Percentiles rank a stretch among this genome's conserved stretches.
These are phyloP conservation scores for Mastacembelus armatus DNA, from an alignment of 2,797 vertebrate genomes.

Conservation along the genomic window DNA sequence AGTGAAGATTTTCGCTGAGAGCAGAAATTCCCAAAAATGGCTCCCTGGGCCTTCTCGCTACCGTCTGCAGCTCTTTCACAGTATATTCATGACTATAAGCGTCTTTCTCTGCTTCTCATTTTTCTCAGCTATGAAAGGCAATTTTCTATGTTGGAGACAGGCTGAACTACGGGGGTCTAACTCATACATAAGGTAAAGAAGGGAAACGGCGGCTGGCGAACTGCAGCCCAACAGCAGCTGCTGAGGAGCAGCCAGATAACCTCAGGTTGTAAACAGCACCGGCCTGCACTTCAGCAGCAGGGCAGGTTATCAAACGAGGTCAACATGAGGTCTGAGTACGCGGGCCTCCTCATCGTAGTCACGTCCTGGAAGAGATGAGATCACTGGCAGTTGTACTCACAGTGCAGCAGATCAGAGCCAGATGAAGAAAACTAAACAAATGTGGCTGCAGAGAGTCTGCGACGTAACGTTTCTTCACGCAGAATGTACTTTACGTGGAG, in stretches of 20 bases:
- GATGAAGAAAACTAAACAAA: slow-evolving; percentile 48
- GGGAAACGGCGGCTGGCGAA: slow-evolving; percentile 42
- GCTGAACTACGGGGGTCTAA: neutral
- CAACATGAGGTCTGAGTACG: slow-evolving; percentile 36
- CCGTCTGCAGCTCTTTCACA: slow-evolving; percentile 51
- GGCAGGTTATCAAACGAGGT: slow-evolving; percentile 61
- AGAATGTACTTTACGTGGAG: slow-evolving; percentile 16
- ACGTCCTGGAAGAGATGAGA: slow-evolving; percentile 29
- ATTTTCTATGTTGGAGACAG: slow-evolving; percentile 17
- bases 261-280: slow-evolving; percentile 65
- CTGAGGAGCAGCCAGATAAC: slow-evolving; percentile 59
- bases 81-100: slow-evolving; percentile 25
- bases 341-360: slow-evolving; percentile 18
- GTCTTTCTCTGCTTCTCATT: slow-evolving; percentile 17
- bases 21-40: slow-evolving; percentile 47
- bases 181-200: slow-evolving; percentile 3
- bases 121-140: slow-evolving; percentile 11
- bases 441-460: neutral
- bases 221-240: slow-evolving; percentile 39
- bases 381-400: slow-evolving; percentile 27
- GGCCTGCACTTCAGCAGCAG: slow-evolving; percentile 5
- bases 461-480: neutral
- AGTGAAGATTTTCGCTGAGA: slow-evolving; percentile 54
- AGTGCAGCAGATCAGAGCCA: slow-evolving; percentile 39
- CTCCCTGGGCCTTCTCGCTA: slow-evolving; percentile 19